phyloP scores from a whole-genome alignment of 2,888 invertebrate genomes.

The Herminia tarsipennalis region DNA sequence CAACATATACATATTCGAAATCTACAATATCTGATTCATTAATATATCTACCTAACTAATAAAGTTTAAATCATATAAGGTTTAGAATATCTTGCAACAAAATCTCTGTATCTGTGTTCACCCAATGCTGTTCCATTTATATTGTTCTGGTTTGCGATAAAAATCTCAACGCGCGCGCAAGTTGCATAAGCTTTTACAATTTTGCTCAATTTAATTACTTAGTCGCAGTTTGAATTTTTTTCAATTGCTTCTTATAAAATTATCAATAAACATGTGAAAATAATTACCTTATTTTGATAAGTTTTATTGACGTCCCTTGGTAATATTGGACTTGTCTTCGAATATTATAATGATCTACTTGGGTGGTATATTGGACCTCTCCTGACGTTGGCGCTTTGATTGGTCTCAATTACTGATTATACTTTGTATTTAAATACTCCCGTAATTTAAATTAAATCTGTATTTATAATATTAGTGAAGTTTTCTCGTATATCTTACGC shows the following conservation, averaged over 20 bases:
- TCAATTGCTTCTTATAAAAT: conserved; percentile 41
- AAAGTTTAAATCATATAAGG: neutral
- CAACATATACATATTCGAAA: no score
- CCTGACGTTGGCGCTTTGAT: neutral
- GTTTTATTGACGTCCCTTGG: conserved; percentile 43
- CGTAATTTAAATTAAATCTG: no score
- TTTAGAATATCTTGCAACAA: conserved; percentile 21
- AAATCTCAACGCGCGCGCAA: conserved; percentile 22
- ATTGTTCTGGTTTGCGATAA: conserved; percentile 39
- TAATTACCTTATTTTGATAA: conserved; percentile 48
- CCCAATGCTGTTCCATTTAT: conserved; percentile 23
- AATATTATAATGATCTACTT: conserved; percentile 25
- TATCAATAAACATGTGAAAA: conserved; percentile 55
- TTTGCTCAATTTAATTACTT: conserved; percentile 41
- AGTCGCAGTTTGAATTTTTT: conserved; percentile 25
- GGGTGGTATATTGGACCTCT: conserved; percentile 25
- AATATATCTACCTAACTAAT: no score
- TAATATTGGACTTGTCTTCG: conserved; percentile 14
- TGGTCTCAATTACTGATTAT: conserved; percentile 2
- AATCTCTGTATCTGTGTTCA: conserved; percentile 21
- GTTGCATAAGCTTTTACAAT: conserved; percentile 39
- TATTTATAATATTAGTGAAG: no score
- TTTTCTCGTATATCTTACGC: no score
- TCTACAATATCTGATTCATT: no score
- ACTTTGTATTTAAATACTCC: no score